Percentiles rank a stretch among this genome's conserved stretches.
These are phyloP conservation scores for Drosophila merina DNA, from an alignment of 2,888 invertebrate species.

Conservation along the genomic window DNA sequence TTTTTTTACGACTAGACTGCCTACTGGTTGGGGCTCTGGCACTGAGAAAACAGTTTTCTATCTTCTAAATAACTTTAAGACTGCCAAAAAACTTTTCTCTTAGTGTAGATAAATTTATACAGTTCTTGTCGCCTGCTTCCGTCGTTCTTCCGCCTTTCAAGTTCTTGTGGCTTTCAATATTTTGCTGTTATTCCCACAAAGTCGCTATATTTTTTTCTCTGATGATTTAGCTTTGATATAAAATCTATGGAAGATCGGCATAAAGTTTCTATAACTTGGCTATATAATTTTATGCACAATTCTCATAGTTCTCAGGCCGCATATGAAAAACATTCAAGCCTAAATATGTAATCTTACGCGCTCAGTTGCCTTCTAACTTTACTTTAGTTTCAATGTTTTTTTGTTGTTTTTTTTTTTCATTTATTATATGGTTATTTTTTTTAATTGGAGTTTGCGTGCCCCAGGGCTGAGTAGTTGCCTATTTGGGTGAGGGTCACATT, in stretches of 20 bases:
- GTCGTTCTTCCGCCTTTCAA: conserved; percentile 58
- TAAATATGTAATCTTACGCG: conserved; percentile 11
- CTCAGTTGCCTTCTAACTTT: conserved; percentile 24
- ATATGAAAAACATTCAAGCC: conserved; percentile 3
- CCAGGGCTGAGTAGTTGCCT: conserved; percentile 51
- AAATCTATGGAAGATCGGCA: not conserved
- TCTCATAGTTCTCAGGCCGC: conserved; percentile 70
- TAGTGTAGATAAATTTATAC: conserved; percentile 29
- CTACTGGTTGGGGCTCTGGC: conserved; percentile 15
- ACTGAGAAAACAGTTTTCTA: not conserved
- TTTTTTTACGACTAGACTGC: conserved; percentile 32
- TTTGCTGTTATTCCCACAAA: conserved; percentile 64
- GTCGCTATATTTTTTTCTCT: conserved; percentile 1
- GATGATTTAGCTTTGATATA: no score
- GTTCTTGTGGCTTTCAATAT: conserved; percentile 58
- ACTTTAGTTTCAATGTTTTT: conserved; percentile 8
- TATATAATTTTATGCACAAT: conserved; percentile 69
- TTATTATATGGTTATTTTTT: conserved; percentile 19
- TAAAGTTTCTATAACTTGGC: conserved; percentile 2
- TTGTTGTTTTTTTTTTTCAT: not conserved
- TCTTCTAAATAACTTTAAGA: no score
- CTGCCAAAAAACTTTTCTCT: not conserved
- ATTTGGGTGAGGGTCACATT: conserved; percentile 74
- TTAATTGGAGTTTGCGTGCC: conserved; percentile 63
- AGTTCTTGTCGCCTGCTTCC: conserved; percentile 49